phyloP scores from a whole-genome alignment of 2,888 invertebrate species.

The Hybos culiciformis region DNA sequence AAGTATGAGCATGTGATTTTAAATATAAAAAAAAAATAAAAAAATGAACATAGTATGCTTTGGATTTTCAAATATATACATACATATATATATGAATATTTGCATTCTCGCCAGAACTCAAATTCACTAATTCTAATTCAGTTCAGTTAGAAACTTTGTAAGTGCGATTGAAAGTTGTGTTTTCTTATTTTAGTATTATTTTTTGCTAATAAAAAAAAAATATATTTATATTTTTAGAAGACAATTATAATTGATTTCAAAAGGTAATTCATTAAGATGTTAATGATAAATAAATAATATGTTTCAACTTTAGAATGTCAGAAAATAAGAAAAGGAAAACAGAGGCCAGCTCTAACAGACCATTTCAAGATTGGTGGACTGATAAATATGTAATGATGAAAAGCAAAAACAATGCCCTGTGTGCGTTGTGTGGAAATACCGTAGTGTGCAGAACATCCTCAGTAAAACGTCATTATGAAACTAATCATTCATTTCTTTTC shows the following conservation, averaged over 20 bases:
- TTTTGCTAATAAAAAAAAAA: not conserved
- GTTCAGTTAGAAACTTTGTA: conserved; percentile 1
- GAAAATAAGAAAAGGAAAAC: not conserved
- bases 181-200: not conserved
- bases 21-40: not conserved
- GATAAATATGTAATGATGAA: conserved; percentile 1
- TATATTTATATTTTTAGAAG: not conserved
- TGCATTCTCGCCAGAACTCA: conserved; percentile 1
- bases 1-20: not conserved
- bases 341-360: not conserved
- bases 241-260: not conserved
- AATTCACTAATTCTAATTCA: not conserved
- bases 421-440: not conserved
- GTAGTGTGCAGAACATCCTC: conserved; percentile 1
- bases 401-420: conserved; percentile 1
- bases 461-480: conserved; percentile 1
- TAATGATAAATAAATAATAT: conserved; percentile 1
- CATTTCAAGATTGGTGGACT: conserved; percentile 1
- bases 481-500: not conserved
- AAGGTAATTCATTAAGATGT: not conserved
- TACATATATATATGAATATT: not conserved
- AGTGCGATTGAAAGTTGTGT: conserved; percentile 1
- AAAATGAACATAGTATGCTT: not conserved
- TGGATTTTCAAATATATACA: conserved; percentile 1
- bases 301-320: not conserved